Evolutionary conservation across 1,140 invertebrate genomes (phyloP).

Genomic region (Drosophila grimshawi): DNA sequence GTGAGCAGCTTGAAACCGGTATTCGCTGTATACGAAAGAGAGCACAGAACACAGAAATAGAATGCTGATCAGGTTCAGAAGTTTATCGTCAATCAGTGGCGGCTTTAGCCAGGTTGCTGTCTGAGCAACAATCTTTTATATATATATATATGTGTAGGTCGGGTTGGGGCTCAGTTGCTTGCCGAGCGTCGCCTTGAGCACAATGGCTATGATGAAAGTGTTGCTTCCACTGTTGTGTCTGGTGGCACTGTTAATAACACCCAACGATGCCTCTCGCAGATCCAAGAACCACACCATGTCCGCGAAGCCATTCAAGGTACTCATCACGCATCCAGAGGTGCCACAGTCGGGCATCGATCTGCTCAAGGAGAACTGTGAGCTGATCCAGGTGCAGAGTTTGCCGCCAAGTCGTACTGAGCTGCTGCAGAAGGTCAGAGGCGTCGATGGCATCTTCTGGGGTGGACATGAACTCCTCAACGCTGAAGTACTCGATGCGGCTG

Average conservation of each 20-base stretch:
- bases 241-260: constrained; percentile 31
- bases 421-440: constrained; percentile 87
- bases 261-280: constrained; percentile 53
- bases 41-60: constrained; percentile 3
- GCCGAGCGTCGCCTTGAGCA: constrained; percentile 40
- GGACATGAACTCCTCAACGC: constrained; percentile 90
- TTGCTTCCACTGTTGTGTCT: constrained; percentile 28
- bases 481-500: constrained; percentile 89
- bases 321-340: constrained; percentile 84
- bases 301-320: constrained; percentile 75
- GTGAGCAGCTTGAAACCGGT: constrained; percentile 22
- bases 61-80: constrained; percentile 70
- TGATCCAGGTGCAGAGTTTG: constrained; percentile 62
- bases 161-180: constrained; percentile 53
- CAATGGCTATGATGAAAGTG: constrained; percentile 46
- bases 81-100: constrained; percentile 51
- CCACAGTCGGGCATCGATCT: constrained; percentile 84
- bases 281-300: constrained; percentile 64
- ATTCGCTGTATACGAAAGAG: constrained; percentile 12
- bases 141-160: constrained; percentile 34
- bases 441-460: constrained; percentile 89
- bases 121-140: constrained; percentile 13
- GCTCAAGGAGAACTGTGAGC: constrained; percentile 70
- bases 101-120: constrained; percentile 26
- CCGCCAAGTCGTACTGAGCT: constrained; percentile 85